These are phyloP conservation scores for Epistrophella euchroma DNA, from an alignment of 2,888 invertebrate genomes.

Conservation along the genomic window DNA sequence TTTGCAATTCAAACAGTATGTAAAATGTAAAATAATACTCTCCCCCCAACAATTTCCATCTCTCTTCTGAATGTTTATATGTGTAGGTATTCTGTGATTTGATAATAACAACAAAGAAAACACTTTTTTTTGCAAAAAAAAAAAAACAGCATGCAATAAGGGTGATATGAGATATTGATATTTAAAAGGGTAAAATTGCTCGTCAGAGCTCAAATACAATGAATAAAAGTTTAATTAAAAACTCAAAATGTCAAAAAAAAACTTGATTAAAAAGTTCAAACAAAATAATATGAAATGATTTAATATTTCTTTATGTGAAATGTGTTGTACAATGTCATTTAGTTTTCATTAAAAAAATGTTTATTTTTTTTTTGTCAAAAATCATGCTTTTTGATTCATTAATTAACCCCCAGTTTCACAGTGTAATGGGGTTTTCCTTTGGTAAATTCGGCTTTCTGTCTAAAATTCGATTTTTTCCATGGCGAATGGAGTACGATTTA, in stretches of 20 bases:
- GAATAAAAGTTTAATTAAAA: neutral
- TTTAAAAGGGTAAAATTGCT: neutral
- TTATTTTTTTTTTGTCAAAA: too few species aligned
- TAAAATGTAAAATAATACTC: neutral
- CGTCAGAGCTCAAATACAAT: neutral
- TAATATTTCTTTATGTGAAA: neutral
- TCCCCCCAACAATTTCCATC: neutral
- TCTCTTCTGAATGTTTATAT: neutral
- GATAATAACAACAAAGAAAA: neutral
- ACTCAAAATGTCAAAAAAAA: neutral
- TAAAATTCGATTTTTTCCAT: too few species aligned
- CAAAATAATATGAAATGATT: neutral
- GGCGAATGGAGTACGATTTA: too few species aligned
- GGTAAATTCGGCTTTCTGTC: too few species aligned
- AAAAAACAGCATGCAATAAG: neutral
- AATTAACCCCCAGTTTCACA: too few species aligned
- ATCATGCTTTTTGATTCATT: too few species aligned
- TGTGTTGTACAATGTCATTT: neutral
- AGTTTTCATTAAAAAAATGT: too few species aligned
- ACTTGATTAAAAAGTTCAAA: neutral
- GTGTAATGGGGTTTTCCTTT: too few species aligned
- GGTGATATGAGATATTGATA: neutral
- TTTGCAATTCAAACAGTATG: neutral
- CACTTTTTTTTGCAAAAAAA: neutral
- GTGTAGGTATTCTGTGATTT: neutral